Conservation (phyloP, 2,888 invertebrate genomes). For the Adineta ricciae region DNA sequence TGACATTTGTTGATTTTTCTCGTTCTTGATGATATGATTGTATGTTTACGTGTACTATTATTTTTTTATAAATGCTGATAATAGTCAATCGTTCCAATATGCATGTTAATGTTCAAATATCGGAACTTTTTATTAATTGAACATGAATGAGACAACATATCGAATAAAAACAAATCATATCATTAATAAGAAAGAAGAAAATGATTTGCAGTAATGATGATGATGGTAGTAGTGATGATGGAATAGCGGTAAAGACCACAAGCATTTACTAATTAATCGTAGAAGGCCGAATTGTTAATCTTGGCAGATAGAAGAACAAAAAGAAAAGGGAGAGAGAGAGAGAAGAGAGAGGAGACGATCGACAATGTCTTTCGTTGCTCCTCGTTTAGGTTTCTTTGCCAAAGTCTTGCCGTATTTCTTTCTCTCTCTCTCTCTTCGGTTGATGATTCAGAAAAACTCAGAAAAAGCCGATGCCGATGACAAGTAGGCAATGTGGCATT, state of each 20-base stretch:
- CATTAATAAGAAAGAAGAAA: background rate
- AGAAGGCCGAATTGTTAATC: background rate
- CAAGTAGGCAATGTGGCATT: background rate
- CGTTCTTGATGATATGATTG: background rate
- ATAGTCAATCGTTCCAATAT: background rate
- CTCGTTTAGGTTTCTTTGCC: background rate
- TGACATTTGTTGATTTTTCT: background rate
- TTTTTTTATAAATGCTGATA: background rate
- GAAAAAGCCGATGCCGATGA: background rate
- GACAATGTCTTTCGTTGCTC: background rate
- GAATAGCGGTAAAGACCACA: background rate
- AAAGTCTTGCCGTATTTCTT: background rate
- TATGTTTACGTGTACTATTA: background rate
- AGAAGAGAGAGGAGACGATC: too few species aligned
- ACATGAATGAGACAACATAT: too few species aligned
- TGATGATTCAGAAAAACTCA: background rate
- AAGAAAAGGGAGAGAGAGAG: background rate
- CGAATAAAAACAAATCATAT: background rate
- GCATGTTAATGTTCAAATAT: background rate
- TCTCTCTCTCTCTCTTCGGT: background rate
- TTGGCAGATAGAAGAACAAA: background rate
- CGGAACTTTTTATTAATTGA: background rate
- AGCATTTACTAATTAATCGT: background rate
- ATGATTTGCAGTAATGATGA: background rate
- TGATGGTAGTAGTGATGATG: background rate